Evolutionary conservation across 1,140 invertebrate species (phyloP).

Genomic region (Calliphora vicina): DNA sequence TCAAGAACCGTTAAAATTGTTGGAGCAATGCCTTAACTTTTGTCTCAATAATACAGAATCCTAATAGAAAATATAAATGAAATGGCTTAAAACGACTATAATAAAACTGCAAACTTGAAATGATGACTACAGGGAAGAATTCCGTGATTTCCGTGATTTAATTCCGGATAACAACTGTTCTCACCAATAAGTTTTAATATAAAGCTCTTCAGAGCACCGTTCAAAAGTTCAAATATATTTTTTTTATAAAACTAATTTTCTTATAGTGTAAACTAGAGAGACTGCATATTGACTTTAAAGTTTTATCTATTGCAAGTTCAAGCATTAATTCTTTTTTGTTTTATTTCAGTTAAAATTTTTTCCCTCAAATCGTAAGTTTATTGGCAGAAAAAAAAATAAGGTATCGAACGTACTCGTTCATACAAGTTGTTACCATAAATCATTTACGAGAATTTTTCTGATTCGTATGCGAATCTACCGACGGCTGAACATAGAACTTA

Average conservation of each 20-base stretch:
- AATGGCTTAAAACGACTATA: no score
- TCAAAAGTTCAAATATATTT: no score
- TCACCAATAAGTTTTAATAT: no score
- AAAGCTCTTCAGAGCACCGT: no score
- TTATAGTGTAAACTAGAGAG: background rate
- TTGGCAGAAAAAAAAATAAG: background rate
- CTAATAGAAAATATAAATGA: no score
- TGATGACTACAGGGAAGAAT: no score
- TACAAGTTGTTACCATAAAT: conserved; percentile 29
- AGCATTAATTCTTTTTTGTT: background rate
- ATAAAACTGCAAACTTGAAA: no score
- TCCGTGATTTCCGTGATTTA: no score
- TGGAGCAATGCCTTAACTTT: no score
- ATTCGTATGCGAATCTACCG: conserved; percentile 20
- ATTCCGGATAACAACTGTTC: no score
- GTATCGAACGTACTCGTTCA: background rate
- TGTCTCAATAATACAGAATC: no score
- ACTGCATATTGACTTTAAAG: background rate
- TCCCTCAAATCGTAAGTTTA: conserved; percentile 15
- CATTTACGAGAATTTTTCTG: conserved; percentile 31
- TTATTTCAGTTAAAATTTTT: background rate
- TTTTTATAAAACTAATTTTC: background rate
- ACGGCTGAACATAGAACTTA: conserved; percentile 25
- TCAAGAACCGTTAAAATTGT: no score
- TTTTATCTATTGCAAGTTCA: conserved; percentile 6